Percentiles rank a stretch among this genome's conserved stretches.
phyloP scores from a whole-genome alignment of 2,113 vertebrate genomes.

The Illadopsis cleaveri region DNA sequence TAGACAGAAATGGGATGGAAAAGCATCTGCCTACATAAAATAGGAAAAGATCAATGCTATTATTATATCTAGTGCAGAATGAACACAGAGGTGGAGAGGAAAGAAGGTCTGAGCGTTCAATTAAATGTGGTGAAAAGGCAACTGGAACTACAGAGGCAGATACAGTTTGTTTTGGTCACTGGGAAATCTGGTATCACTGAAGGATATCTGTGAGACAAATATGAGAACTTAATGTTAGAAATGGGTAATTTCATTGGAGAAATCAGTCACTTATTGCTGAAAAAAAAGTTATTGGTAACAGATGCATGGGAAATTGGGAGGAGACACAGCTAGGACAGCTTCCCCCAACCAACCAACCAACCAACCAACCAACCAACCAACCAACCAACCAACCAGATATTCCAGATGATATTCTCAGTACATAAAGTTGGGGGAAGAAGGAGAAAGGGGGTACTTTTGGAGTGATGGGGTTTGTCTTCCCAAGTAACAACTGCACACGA shows the following conservation, averaged over 20 bases:
- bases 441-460: not conserved
- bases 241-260: not conserved
- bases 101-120: not conserved
- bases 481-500: not conserved
- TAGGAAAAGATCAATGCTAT: not conserved
- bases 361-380: not conserved
- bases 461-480: not conserved
- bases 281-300: not conserved
- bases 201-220: not conserved
- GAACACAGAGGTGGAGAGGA: not conserved
- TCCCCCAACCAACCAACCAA: no score
- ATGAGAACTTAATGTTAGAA: not conserved
- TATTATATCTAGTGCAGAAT: not conserved
- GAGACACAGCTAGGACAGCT: not conserved
- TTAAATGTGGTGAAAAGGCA: not conserved
- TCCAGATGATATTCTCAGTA: not conserved
- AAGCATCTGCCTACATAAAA: not conserved
- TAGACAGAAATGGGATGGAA: not conserved
- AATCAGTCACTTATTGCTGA: not conserved
- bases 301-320: not conserved
- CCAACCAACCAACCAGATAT: not conserved
- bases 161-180: not conserved
- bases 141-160: not conserved
- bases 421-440: not conserved
- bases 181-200: not conserved